These are phyloP conservation scores for Ophion ventricosus DNA, from an alignment of 2,888 invertebrate species.

Conservation along the genomic window DNA sequence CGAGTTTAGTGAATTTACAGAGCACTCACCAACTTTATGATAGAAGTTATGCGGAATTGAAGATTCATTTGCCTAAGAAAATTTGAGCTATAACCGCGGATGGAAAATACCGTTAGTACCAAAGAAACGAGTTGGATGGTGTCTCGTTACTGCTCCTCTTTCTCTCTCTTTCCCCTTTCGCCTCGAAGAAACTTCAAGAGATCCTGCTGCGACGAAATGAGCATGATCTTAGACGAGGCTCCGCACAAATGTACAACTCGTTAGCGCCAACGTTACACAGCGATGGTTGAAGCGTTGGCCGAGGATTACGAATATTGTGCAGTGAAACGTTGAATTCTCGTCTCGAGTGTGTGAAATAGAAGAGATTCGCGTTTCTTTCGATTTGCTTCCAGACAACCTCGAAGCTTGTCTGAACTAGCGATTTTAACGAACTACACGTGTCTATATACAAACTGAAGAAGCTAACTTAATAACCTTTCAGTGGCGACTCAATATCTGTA, in stretches of 20 bases:
- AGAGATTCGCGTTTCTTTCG: too few species aligned
- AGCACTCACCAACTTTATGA: too few species aligned
- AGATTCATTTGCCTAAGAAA: neutral
- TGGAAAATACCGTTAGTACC: conserved; percentile 41
- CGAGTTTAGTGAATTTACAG: too few species aligned
- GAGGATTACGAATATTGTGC: conserved; percentile 7
- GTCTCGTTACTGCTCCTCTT: conserved; percentile 17
- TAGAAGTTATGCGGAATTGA: neutral
- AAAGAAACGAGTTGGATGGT: conserved; percentile 31
- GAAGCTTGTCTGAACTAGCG: too few species aligned
- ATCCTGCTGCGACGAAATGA: conserved; percentile 53
- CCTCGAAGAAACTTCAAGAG: conserved; percentile 26
- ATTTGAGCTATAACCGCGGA: neutral
- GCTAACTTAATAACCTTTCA: too few species aligned
- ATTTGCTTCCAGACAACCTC: too few species aligned
- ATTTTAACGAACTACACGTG: too few species aligned
- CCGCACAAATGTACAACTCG: conserved; percentile 48
- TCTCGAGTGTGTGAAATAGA: neutral
- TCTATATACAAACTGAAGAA: too few species aligned
- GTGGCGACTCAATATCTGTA: too few species aligned
- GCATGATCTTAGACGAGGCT: conserved; percentile 45
- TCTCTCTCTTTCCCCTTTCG: neutral
- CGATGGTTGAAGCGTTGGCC: conserved; percentile 7
- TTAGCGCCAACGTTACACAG: conserved; percentile 46
- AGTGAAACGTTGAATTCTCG: neutral